Base-by-base conservation (phyloP, 1,140 invertebrate species). In the Apis florea region DNA sequence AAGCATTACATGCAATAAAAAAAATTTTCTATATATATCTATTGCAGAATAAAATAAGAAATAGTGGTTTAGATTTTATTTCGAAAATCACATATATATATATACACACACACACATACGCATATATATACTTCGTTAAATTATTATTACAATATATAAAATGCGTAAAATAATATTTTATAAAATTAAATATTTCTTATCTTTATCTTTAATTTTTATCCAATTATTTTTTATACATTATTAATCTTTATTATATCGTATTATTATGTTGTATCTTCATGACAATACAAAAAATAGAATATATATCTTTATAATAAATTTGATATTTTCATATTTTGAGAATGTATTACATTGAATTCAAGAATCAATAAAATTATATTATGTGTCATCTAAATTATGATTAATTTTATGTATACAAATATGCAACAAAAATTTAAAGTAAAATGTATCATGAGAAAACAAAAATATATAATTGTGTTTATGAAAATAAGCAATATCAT, bases 21-120 rank as follows among this genome's bases (percentile, higher is more conserved):
- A 40, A 72, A 79, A 19, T 77, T 66, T 51, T 40, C 47, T 47
- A 66, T n/a, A 15, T 63, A 74, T 31, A n/a, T 78, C 63, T 82
- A 82, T 24, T 71, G 26, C 49, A 81, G 66, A 68, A 83, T 75
- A 67, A 79, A 78, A 79, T 31, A 83, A 79, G 69, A 83, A 73
- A 73, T 40, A 83, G 74, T 83, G 75, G 40, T 85, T 76, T 58
- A 6, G 56, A 15, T 64, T 68, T 77, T 82, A 70, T 77, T n/a
- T 79, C 40, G 76, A 83, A 85, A 85, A 83, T 86, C 61, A 85
- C 19, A 85, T 85, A 85, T 83, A 86, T 86, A 82, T 72, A 67
- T 26, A 31, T 53, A n/a, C 5, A 66, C 19, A 56, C 54, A 47
- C 67, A 26, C 66, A 40, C 24, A 64, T 49, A 56, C 61, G 74